Conservation (phyloP, 2,888 invertebrate species). For the Heteromyza rotundicornis region DNA sequence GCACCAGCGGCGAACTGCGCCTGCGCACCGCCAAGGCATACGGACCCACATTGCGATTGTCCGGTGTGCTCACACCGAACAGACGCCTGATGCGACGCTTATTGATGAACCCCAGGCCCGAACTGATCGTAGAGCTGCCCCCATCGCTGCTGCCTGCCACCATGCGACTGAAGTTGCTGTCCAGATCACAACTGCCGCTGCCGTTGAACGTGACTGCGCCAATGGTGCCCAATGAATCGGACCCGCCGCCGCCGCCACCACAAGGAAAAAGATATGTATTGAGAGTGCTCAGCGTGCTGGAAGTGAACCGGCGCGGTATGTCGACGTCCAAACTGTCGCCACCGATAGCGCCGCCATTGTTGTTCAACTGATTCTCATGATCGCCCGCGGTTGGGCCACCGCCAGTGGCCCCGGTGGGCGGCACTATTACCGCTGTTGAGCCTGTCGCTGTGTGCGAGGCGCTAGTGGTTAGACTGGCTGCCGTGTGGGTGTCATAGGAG, state of each 20-base stretch:
- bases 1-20: constrained; percentile 52
- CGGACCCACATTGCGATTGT: constrained; percentile 32
- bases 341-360: constrained; percentile 30
- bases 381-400: constrained; percentile 20
- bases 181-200: constrained; percentile 56
- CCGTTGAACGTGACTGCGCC: constrained; percentile 50
- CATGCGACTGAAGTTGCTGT: constrained; percentile 60
- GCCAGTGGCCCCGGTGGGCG: constrained; percentile 21
- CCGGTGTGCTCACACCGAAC: constrained; percentile 43
- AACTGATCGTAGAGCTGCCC: constrained; percentile 30
- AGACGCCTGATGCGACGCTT: constrained; percentile 51
- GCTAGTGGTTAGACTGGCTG: constrained; percentile 45
- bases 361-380: constrained; percentile 40
- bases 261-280: constrained; percentile 61
- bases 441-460: constrained; percentile 40
- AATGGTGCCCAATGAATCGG: constrained; percentile 49
- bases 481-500: constrained; percentile 57
- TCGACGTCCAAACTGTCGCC: constrained; percentile 37
- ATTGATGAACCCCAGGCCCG: constrained; percentile 51
- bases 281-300: constrained; percentile 57
- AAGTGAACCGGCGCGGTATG: constrained; percentile 48
- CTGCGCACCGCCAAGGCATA: constrained; percentile 43
- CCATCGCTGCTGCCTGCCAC: constrained; percentile 47
- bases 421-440: constrained; percentile 43
- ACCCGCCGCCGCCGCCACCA: constrained; percentile 46